These are phyloP conservation scores for Carcharodon carcharias DNA, from an alignment of 2,797 vertebrate genomes.

Conservation along the genomic window DNA sequence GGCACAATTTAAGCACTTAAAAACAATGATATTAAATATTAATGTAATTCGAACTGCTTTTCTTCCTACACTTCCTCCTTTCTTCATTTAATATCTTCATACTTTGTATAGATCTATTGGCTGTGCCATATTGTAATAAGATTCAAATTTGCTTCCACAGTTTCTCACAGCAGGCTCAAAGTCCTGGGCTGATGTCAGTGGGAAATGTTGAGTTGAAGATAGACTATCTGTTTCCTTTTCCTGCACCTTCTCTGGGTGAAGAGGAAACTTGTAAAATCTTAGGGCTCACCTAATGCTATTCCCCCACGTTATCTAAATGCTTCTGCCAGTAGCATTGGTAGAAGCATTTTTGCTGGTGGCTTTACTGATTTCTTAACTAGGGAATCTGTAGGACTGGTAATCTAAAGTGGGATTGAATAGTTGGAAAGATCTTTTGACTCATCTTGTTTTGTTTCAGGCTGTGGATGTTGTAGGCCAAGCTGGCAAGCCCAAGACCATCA, in stretches of 20 bases:
- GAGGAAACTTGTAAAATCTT: not conserved
- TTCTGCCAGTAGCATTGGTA: not conserved
- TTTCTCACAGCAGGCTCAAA: not conserved
- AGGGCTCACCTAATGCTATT: not conserved
- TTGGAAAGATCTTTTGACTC: not conserved
- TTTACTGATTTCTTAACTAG: not conserved
- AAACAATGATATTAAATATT: not conserved
- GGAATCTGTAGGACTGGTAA: not conserved
- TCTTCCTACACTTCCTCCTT: not conserved
- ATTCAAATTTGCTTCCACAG: not conserved
- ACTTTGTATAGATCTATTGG: not conserved
- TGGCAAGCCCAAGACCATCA: slow-evolving; percentile 97
- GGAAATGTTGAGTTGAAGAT: not conserved
- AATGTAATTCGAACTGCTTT: not conserved
- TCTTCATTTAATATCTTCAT: not conserved
- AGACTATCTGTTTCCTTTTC: not conserved
- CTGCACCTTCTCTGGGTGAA: not conserved
- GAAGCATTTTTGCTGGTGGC: not conserved
- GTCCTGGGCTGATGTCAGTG: not conserved
- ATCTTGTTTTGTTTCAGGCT: slow-evolving; percentile 59
- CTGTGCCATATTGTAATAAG: not conserved
- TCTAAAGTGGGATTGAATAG: not conserved
- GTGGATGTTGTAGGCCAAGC: slow-evolving; percentile 97
- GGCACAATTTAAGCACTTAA: not conserved
- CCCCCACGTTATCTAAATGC: not conserved